Evolutionary conservation across 2,888 invertebrate species (phyloP).

Genomic region (Euzophera pinguis): DNA sequence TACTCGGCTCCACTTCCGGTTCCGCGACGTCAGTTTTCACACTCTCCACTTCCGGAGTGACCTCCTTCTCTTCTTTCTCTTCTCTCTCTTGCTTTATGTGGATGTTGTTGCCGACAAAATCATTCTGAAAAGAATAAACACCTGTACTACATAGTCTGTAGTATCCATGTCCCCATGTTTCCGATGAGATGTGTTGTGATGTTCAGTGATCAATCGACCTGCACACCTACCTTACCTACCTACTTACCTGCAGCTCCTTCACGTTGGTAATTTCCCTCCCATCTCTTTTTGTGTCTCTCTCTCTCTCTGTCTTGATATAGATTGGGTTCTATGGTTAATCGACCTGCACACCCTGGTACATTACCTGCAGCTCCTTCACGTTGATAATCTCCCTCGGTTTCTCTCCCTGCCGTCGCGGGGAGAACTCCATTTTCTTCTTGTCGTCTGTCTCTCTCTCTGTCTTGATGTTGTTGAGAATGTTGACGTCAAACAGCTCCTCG

Average conservation of each 20-base stretch:
- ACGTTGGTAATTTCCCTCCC: constrained; percentile 68
- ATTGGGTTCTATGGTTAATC: too few relatives aligned
- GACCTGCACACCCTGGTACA: not conserved
- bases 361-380: constrained; percentile 56
- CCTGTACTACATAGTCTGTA: too few relatives aligned
- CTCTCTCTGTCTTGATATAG: too few relatives aligned
- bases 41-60: not conserved
- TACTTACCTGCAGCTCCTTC: constrained; percentile 47
- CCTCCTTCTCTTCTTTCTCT: constrained; percentile 20
- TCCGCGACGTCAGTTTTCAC: not conserved
- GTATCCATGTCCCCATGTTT: too few relatives aligned
- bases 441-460: constrained; percentile 65
- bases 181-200: too few relatives aligned
- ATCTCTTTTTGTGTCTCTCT: too few relatives aligned
- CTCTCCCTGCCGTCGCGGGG: constrained; percentile 47
- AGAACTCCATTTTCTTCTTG: constrained; percentile 54
- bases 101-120: constrained; percentile 62
- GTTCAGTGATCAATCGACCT: too few relatives aligned
- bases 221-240: too few relatives aligned
- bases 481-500: constrained; percentile 62
- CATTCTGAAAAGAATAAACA: constrained; percentile 37
- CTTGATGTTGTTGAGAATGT: constrained; percentile 68
- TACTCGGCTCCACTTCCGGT: constrained; percentile 12
- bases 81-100: constrained; percentile 57
- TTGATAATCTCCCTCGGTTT: constrained; percentile 65